Percentiles rank a stretch among this genome's conserved stretches.
Evolutionary conservation across 2,797 vertebrate species (phyloP).

Genomic region (Harpagifer antarcticus): DNA sequence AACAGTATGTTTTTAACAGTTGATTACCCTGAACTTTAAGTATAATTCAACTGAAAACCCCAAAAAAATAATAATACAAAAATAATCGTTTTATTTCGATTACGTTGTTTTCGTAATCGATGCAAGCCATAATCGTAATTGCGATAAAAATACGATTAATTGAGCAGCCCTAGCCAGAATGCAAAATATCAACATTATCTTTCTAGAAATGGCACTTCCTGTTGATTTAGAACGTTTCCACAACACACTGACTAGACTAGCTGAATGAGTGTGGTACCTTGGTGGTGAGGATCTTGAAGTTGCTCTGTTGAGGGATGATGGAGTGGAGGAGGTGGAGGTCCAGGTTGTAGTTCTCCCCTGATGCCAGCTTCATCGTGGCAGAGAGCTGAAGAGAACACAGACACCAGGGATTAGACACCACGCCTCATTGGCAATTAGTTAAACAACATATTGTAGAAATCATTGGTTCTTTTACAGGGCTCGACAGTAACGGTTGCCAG

Average conservation of each 20-base stretch:
- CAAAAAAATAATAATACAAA: no score
- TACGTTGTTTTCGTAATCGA: no score
- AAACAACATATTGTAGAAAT: no score
- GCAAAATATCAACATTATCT: constrained; percentile 15
- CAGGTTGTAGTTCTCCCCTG: constrained; percentile 90
- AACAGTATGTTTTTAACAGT: no score
- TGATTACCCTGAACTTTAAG: no score
- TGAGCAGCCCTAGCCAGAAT: background rate
- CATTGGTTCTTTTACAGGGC: no score
- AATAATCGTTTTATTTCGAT: no score
- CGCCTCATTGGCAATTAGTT: background rate
- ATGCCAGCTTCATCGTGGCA: constrained; percentile 87
- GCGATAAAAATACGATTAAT: no score
- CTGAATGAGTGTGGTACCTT: constrained; percentile 85
- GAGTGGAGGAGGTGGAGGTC: constrained; percentile 89
- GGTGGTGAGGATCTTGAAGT: constrained; percentile 93
- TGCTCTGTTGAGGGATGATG: constrained; percentile 92
- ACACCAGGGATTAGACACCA: constrained; percentile 13
- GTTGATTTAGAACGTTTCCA: background rate
- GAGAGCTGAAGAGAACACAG: constrained; percentile 82
- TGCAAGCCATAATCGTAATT: no score
- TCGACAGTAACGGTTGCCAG: no score
- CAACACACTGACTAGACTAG: background rate
- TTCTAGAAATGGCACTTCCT: background rate
- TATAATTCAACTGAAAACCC: no score